Evolutionary conservation across 2,888 invertebrate species (phyloP).

Genomic region (Pseudeuparius sepicola): DNA sequence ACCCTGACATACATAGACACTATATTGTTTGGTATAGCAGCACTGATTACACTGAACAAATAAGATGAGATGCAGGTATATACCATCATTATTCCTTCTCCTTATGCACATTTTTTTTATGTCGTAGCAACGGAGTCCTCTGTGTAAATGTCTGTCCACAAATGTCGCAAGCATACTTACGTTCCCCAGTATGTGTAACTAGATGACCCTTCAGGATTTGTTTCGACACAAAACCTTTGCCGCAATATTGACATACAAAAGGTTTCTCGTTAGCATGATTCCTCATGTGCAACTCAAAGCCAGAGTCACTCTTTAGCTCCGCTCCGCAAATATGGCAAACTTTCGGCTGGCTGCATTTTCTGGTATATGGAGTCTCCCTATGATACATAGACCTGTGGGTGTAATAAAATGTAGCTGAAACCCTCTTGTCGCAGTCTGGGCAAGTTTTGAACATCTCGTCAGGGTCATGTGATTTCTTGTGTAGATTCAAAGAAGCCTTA

Average conservation of each 20-base stretch:
- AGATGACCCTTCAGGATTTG: slow-evolving; percentile 29
- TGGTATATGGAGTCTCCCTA: background rate
- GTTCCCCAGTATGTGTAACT: slow-evolving; percentile 44
- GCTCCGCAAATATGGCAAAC: slow-evolving; percentile 23
- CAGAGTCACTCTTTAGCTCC: slow-evolving; percentile 13
- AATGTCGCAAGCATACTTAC: slow-evolving; percentile 25
- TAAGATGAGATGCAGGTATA: no score
- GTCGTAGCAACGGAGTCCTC: slow-evolving; percentile 37
- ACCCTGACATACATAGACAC: no score
- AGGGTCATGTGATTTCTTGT: slow-evolving; percentile 1
- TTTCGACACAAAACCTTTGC: slow-evolving; percentile 16
- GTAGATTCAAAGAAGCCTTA: slow-evolving; percentile 1
- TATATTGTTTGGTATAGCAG: no score
- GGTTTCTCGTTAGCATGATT: slow-evolving; percentile 17
- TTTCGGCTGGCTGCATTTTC: no score
- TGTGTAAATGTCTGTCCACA: slow-evolving; percentile 45
- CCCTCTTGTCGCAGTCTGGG: background rate
- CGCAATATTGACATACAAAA: slow-evolving; percentile 18
- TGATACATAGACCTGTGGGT: slow-evolving; percentile 1
- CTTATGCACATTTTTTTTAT: slow-evolving; percentile 9
- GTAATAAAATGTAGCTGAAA: background rate
- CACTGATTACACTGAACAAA: no score
- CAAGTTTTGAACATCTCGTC: background rate
- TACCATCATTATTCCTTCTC: slow-evolving; percentile 7
- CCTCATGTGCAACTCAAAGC: slow-evolving; percentile 21